Percentiles rank a stretch among this genome's conserved stretches.
Conservation (phyloP, 2,797 vertebrate genomes). For the Lithobates pipiens region DNA sequence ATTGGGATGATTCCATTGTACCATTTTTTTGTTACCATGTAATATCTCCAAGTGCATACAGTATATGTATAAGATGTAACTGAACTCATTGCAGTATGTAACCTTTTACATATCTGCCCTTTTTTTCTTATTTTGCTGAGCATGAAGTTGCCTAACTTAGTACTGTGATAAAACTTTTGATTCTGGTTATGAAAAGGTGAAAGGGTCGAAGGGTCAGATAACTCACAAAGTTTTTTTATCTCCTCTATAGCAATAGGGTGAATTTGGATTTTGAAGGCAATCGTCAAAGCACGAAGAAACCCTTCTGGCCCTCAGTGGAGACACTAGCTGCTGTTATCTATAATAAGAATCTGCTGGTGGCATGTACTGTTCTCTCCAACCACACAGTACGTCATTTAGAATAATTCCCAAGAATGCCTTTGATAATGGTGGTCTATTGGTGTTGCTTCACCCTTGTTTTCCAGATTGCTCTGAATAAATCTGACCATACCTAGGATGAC, state of each 20-base stretch:
- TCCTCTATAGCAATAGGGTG: slow-evolving; percentile 69
- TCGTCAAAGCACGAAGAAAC: slow-evolving; percentile 72
- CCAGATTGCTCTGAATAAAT: too few species aligned
- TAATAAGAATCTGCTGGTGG: slow-evolving; percentile 79
- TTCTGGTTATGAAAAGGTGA: slow-evolving; percentile 53
- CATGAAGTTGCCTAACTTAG: too few species aligned
- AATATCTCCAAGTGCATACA: too few species aligned
- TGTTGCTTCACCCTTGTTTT: not conserved
- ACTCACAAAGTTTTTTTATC: slow-evolving; percentile 65
- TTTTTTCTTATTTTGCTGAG: too few species aligned
- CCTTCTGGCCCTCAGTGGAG: slow-evolving; percentile 75
- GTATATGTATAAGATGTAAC: too few species aligned
- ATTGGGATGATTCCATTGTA: too few species aligned
- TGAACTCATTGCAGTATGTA: too few species aligned
- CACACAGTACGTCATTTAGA: slow-evolving; percentile 72
- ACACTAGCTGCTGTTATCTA: slow-evolving; percentile 76
- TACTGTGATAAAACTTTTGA: too few species aligned
- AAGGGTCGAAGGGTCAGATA: slow-evolving; percentile 72
- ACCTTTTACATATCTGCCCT: too few species aligned
- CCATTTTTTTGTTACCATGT: too few species aligned
- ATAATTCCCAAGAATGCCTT: slow-evolving; percentile 76
- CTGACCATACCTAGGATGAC: too few species aligned
- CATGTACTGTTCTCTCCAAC: slow-evolving; percentile 56
- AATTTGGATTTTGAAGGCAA: slow-evolving; percentile 77
- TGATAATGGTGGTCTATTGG: slow-evolving; percentile 63